phyloP scores from a whole-genome alignment of 1,140 invertebrate genomes.

The Bombus affinis region DNA sequence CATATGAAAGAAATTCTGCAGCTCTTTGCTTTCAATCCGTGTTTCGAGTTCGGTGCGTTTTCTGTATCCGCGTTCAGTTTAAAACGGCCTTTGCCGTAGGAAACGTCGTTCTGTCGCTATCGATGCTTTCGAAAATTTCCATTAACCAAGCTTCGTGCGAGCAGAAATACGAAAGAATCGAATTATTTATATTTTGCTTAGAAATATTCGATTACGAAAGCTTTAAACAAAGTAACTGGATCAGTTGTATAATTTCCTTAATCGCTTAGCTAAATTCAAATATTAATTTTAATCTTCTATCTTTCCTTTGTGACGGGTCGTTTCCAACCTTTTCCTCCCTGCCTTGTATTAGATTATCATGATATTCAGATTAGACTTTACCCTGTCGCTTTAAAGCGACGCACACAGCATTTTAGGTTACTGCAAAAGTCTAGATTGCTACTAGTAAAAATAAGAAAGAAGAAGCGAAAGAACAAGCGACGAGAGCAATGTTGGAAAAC shows the following conservation, averaged over 20 bases:
- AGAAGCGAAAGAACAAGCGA: not conserved
- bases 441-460: too few relatives aligned
- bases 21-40: not conserved
- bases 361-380: too few relatives aligned
- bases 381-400: too few relatives aligned
- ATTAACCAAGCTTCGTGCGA: not conserved
- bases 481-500: not conserved
- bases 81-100: not conserved
- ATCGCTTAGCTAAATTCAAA: too few relatives aligned
- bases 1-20: conserved; percentile 11
- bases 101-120: not conserved
- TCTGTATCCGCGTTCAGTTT: too few relatives aligned
- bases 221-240: not conserved
- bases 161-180: not conserved
- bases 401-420: too few relatives aligned
- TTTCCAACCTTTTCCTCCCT: too few relatives aligned
- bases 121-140: not conserved
- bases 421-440: too few relatives aligned
- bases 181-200: not conserved
- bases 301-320: too few relatives aligned
- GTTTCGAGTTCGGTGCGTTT: not conserved
- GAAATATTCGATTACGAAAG: not conserved
- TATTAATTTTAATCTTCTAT: too few relatives aligned
- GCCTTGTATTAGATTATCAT: too few relatives aligned
- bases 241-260: not conserved